Evolutionary conservation across 2,888 invertebrate species (phyloP), one percentile per base, ranked within the genome.

Genomic region (Oscheius sp.): DNA sequence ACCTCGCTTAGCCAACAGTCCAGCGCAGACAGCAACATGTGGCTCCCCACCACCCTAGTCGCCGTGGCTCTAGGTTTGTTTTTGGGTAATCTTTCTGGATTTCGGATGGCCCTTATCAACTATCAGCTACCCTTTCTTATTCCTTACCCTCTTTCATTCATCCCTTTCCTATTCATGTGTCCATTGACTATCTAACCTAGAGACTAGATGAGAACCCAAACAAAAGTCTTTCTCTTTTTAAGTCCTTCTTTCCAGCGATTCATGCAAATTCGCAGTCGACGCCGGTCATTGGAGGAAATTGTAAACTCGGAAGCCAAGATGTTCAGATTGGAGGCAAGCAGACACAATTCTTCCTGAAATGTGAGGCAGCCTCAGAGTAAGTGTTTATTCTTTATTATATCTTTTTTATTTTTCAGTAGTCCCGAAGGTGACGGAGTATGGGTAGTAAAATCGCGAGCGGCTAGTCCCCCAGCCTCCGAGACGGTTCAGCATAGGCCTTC

Each of bases 311-410:
- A 17, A 78, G 82, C 17, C 76, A 80, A 20, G 85, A 85, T 72
- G 84, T 85, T 5, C 81, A 85, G 54, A 85, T 85, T 63, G 85
- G 85, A 41, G 85, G 85, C 51, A 85, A 85, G 65, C 82, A 85
- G 70, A 85, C 85, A 26, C 84, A 85, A 68, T 85, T 85, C 66
- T 85, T 80, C 77, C 71, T 85, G 47, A 82, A 82, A 54, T 85
- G 85, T 68, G 85, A 85, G 67, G 70, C 80, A 8, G 77, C 77
- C 41, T 75, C 79, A 28, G 85, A 83, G 81, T 83, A 57, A 77
- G 81, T 70, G 17, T 12, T 44, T 50, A 12, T 8, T 63, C 28
- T 17, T n/a, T 1, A 5, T 22, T 28, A 28, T 24, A 57, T n/a
- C 12, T 24, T 17, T 24, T 14, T 2, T 30, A 30, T 14, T 30